phyloP scores from a whole-genome alignment of 2,113 vertebrate species.

The Axis porcinus region DNA sequence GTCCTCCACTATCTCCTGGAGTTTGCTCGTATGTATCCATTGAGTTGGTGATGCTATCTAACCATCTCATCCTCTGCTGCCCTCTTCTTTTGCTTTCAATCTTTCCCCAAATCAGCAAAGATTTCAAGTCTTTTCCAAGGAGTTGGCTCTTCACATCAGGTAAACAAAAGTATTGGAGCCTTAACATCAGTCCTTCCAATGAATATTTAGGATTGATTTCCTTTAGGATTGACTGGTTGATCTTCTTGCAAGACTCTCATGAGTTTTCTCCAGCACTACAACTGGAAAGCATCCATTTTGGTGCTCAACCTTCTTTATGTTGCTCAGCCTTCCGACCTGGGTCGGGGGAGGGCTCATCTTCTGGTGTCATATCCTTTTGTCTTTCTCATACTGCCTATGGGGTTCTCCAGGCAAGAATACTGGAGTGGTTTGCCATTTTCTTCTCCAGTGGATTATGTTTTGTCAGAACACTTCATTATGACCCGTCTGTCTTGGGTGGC shows the following conservation, averaged over 20 bases:
- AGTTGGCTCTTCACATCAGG: background rate
- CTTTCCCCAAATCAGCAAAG: background rate
- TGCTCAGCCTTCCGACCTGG: background rate
- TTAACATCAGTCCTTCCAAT: background rate
- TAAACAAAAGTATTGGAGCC: background rate
- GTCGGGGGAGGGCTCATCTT: background rate
- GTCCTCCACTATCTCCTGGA: background rate
- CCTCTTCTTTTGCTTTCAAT: background rate
- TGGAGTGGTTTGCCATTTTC: background rate
- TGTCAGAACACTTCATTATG: background rate
- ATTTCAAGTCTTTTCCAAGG: background rate
- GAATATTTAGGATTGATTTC: background rate
- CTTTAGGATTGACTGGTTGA: background rate
- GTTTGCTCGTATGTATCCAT: background rate
- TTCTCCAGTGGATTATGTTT: background rate
- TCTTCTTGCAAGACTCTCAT: background rate
- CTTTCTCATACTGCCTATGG: background rate
- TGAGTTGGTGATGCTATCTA: background rate
- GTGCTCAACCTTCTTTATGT: background rate
- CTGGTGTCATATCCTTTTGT: background rate
- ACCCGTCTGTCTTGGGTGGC: background rate
- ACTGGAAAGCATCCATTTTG: background rate
- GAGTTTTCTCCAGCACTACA: background rate
- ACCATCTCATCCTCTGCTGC: background rate
- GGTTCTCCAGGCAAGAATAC: background rate